Conservation (phyloP, 1,140 invertebrate genomes). For the Drosophila repleta region DNA sequence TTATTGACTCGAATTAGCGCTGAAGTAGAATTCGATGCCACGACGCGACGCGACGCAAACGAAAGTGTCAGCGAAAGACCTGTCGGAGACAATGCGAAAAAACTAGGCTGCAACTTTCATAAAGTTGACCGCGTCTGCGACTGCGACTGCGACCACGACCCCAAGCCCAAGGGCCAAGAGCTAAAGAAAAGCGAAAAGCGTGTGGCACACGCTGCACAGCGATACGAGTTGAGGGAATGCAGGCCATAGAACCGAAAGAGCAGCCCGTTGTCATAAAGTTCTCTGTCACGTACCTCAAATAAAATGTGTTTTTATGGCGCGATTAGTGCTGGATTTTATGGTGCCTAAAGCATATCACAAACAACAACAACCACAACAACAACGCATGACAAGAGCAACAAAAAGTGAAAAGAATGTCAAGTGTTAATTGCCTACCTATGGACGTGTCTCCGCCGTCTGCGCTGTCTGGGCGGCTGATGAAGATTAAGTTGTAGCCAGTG, state of each 20-base stretch:
- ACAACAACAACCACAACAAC: constrained; percentile 28
- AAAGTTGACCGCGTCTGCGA: constrained; percentile 4
- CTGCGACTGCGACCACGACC: constrained; percentile 4
- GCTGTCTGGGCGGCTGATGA: constrained; percentile 47
- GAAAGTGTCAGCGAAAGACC: constrained; percentile 59
- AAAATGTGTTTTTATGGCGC: constrained; percentile 79
- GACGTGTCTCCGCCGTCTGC: constrained; percentile 31
- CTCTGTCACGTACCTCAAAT: constrained; percentile 75
- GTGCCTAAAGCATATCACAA: constrained; percentile 69
- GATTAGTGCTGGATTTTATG: constrained; percentile 68
- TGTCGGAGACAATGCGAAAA: constrained; percentile 9
- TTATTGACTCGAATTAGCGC: constrained; percentile 73
- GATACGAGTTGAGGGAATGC: constrained; percentile 19
- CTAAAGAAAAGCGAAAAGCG: constrained; percentile 68
- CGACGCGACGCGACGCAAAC: too few species aligned
- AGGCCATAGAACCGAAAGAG: constrained; percentile 22
- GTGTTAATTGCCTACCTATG: constrained; percentile 75
- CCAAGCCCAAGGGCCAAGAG: constrained; percentile 17
- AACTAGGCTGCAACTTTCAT: constrained; percentile 66
- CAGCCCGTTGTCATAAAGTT: constrained; percentile 54
- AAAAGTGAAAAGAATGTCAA: constrained; percentile 82
- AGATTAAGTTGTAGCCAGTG: constrained; percentile 69
- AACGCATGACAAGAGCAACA: constrained; percentile 20
- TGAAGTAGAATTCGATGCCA: constrained; percentile 78
- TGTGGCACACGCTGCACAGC: constrained; percentile 48